A percentile compares a stretch with the other conserved stretches of the same genome.
Conservation (phyloP, 2,113 vertebrate genomes). For the Columbina picui region DNA sequence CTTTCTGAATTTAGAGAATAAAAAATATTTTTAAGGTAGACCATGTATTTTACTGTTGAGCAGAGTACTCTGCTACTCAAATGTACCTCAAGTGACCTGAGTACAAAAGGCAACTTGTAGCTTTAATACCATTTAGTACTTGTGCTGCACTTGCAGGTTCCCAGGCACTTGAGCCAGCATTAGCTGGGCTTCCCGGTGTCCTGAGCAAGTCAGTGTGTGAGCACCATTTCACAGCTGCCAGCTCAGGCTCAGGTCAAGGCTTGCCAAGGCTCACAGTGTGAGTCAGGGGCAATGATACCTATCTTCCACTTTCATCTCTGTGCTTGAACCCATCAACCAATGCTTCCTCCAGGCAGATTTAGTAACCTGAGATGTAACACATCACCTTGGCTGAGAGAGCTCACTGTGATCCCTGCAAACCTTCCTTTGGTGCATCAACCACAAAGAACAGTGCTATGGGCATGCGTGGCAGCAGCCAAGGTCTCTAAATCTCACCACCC, state of each 20-base stretch:
- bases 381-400: neutral
- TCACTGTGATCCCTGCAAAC: constrained; percentile 8
- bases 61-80: neutral
- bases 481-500: neutral
- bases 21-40: constrained; percentile 1
- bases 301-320: constrained; percentile 18
- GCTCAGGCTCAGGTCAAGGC: neutral
- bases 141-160: neutral
- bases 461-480: neutral
- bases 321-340: neutral
- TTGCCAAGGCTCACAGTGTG: neutral
- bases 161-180: neutral
- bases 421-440: neutral
- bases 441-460: neutral
- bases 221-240: neutral
- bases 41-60: neutral
- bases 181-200: neutral
- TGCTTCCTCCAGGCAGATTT: constrained; percentile 23
- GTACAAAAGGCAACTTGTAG: neutral
- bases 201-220: neutral
- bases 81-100: neutral
- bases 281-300: neutral
- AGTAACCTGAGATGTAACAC: neutral
- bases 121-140: neutral
- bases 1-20: neutral